Evolutionary conservation across 2,113 vertebrate genomes (phyloP).

Genomic region (Sander lucioperca): DNA sequence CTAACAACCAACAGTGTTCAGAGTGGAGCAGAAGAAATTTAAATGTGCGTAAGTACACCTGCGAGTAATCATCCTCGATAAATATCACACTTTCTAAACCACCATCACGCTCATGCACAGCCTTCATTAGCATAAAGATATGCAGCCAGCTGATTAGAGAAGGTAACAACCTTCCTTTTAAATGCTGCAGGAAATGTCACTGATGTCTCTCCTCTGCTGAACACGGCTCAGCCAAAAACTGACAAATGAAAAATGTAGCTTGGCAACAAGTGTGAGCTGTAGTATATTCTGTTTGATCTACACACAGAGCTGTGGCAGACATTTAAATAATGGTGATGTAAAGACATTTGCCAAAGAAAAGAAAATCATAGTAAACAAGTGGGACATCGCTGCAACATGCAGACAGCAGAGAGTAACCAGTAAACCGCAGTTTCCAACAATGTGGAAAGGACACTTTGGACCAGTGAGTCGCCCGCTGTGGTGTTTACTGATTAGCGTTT

Average conservation of each 20-base stretch:
- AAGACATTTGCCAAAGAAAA: conserved; percentile 18
- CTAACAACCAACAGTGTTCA: background rate
- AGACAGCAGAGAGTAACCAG: background rate
- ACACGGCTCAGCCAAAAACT: background rate
- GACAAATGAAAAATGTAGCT: conserved; percentile 10
- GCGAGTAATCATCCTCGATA: conserved; percentile 33
- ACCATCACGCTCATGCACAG: background rate
- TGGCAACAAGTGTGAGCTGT: conserved; percentile 24
- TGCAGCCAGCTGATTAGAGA: conserved; percentile 46
- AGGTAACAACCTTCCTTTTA: conserved; percentile 13
- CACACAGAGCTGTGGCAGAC: conserved; percentile 13
- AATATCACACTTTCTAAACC: conserved; percentile 16
- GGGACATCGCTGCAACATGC: conserved; percentile 14
- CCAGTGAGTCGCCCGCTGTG: background rate
- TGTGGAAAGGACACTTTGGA: conserved; percentile 21
- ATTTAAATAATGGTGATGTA: conserved; percentile 14
- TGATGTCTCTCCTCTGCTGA: conserved; percentile 30
- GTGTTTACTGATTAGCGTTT: conserved; percentile 47
- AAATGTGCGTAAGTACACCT: conserved; percentile 32
- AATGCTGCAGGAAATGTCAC: conserved; percentile 52
- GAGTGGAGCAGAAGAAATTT: background rate
- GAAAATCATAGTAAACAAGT: conserved; percentile 25
- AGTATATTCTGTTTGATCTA: conserved; percentile 36
- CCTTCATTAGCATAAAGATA: conserved; percentile 43
- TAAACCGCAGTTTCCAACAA: background rate